Conservation (phyloP, 92 coral and sea anemone genomes). For the Bergia sp. region DNA sequence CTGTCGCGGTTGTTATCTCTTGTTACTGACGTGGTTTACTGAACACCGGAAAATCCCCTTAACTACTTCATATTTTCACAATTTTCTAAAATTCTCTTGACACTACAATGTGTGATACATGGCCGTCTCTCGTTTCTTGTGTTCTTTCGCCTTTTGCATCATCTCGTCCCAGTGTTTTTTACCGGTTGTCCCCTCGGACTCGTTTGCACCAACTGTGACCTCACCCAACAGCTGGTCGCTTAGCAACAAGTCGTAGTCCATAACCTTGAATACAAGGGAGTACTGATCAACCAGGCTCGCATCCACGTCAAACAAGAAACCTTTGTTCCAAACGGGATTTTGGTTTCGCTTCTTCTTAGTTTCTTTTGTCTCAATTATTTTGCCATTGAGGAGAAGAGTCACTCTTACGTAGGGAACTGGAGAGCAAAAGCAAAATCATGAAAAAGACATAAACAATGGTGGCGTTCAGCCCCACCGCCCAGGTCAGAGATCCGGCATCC, state of each 20-base stretch:
- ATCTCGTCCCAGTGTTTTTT: constrained; percentile 93
- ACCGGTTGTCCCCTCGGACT: constrained; percentile 67
- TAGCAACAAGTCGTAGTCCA: constrained; percentile 83
- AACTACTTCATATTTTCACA: no score
- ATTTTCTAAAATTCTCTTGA: not conserved
- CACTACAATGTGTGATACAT: constrained; percentile 62
- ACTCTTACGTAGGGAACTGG: constrained; percentile 69
- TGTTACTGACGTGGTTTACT: not conserved
- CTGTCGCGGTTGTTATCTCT: no score
- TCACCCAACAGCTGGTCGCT: constrained; percentile 81
- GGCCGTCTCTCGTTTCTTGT: constrained; percentile 71
- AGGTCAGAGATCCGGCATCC: no score
- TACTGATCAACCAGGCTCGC: constrained; percentile 66
- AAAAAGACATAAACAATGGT: not conserved
- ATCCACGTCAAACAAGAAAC: constrained; percentile 86
- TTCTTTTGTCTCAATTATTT: constrained; percentile 70
- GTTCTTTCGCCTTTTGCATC: constrained; percentile 62
- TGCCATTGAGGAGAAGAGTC: constrained; percentile 64
- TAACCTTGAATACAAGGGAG: constrained; percentile 69
- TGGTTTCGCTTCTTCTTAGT: constrained; percentile 75
- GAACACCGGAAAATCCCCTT: not conserved
- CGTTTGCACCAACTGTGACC: constrained; percentile 69
- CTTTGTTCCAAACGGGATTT: constrained; percentile 91
- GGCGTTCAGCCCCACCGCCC: no score
- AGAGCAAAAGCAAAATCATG: not conserved